Evolutionary conservation across 2,888 invertebrate genomes (phyloP).

Genomic region (Tipula lateralis): DNA sequence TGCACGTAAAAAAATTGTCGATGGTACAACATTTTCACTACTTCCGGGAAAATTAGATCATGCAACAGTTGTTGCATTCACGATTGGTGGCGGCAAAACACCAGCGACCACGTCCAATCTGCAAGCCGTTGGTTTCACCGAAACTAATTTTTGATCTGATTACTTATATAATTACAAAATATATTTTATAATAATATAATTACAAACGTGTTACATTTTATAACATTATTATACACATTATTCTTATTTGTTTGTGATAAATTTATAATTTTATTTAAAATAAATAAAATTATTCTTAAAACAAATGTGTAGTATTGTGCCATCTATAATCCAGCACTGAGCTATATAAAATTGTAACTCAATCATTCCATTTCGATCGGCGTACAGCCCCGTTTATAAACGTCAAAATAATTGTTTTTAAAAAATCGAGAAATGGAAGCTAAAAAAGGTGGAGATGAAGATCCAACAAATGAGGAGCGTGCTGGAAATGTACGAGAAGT

Average conservation of each 20-base stretch:
- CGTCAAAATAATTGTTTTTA: neutral
- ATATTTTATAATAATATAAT: slow-evolving; percentile 19
- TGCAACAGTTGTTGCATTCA: slow-evolving; percentile 77
- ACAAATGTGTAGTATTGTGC: no score
- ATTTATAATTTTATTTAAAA: slow-evolving; percentile 12
- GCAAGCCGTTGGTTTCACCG: neutral
- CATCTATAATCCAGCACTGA: no score
- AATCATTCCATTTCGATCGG: no score
- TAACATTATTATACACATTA: neutral
- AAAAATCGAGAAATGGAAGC: neutral
- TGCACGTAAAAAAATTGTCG: slow-evolving; percentile 65
- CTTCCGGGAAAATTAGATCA: slow-evolving; percentile 87
- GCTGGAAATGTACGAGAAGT: slow-evolving; percentile 67
- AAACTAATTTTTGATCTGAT: slow-evolving; percentile 25
- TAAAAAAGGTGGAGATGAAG: slow-evolving; percentile 42
- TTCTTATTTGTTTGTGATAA: neutral
- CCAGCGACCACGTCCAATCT: neutral
- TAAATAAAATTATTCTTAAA: neutral
- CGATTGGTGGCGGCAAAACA: slow-evolving; percentile 54
- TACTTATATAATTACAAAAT: neutral
- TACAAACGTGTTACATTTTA: neutral
- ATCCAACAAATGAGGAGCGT: slow-evolving; percentile 46
- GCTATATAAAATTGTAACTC: no score
- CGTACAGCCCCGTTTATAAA: no score
- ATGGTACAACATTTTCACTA: slow-evolving; percentile 61